Percentiles rank a stretch among this genome's conserved stretches.
Evolutionary conservation across 2,888 invertebrate species (phyloP).

Genomic region (Coenonympha arcania): DNA sequence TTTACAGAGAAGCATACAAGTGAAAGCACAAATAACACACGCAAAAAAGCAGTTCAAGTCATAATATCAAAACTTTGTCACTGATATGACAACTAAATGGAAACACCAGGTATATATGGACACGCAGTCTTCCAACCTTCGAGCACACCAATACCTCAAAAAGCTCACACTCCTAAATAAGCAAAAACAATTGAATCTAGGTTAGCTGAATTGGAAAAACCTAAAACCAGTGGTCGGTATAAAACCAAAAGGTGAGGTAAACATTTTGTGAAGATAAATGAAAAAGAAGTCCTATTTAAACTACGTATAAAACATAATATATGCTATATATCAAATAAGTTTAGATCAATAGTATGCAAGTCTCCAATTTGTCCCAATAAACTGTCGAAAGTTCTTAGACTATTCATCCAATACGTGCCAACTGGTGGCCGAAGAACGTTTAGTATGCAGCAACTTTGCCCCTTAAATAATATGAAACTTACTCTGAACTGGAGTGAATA

Average conservation of each 20-base stretch:
- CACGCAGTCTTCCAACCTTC: constrained; percentile 19
- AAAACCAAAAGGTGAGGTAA: no score
- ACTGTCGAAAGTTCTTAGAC: constrained; percentile 5
- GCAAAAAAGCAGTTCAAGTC: not conserved
- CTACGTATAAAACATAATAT: no score
- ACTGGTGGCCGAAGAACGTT: not conserved
- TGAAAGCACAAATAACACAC: no score
- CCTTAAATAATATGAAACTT: constrained; percentile 17
- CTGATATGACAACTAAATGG: constrained; percentile 28
- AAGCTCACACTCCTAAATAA: not conserved
- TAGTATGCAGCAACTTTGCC: not conserved
- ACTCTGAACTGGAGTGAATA: constrained; percentile 6
- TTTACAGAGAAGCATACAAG: no score
- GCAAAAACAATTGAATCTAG: not conserved
- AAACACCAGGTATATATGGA: constrained; percentile 29
- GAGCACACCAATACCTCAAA: constrained; percentile 7
- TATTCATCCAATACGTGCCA: constrained; percentile 5
- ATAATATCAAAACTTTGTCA: not conserved
- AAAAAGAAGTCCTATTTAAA: no score
- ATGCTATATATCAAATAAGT: not conserved
- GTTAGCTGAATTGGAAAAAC: no score
- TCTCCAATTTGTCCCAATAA: constrained; percentile 6
- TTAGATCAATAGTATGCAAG: not conserved
- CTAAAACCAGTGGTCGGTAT: no score
- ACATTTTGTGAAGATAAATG: no score